phyloP scores from a whole-genome alignment of 2,888 invertebrate genomes.

The Parascotia fuliginaria region DNA sequence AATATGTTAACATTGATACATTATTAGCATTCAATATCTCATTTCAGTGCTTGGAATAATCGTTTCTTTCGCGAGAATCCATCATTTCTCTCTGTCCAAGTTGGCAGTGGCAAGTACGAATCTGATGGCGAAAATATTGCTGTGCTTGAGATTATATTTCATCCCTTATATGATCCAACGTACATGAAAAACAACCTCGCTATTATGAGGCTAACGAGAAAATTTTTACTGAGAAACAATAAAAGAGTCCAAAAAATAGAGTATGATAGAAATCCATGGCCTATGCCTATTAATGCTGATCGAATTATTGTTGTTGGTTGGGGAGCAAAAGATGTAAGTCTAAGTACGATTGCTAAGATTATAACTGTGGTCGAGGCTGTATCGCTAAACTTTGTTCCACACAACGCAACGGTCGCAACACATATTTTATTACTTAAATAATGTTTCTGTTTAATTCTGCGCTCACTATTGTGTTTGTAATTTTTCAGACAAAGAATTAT shows the following conservation, averaged over 20 bases:
- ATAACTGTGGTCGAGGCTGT: too few species aligned
- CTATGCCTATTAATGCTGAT: conserved; percentile 51
- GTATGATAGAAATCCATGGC: conserved; percentile 50
- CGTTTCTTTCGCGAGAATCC: conserved; percentile 75
- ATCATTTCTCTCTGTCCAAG: conserved; percentile 65
- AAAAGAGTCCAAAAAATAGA: conserved; percentile 54
- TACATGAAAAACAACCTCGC: conserved; percentile 66
- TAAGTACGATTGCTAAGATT: too few species aligned
- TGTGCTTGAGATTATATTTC: conserved; percentile 67
- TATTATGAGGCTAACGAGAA: conserved; percentile 57
- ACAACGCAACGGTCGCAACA: too few species aligned
- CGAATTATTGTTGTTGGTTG: conserved; percentile 69
- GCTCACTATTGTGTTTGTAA: too few species aligned
- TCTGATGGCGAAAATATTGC: conserved; percentile 64
- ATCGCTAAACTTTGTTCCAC: too few species aligned
- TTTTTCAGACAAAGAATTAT: background rate
- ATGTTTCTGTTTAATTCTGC: too few species aligned
- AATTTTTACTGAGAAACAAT: conserved; percentile 44
- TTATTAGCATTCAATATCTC: background rate
- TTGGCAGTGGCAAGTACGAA: conserved; percentile 64
- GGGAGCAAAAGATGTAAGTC: conserved; percentile 69
- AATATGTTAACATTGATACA: background rate
- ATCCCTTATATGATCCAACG: conserved; percentile 66
- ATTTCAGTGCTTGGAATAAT: conserved; percentile 69
- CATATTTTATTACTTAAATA: background rate